Evolutionary conservation across 1,140 invertebrate genomes (phyloP), one percentile per base, ranked within the genome.

Genomic region (Pemphigus obesinymphae): DNA sequence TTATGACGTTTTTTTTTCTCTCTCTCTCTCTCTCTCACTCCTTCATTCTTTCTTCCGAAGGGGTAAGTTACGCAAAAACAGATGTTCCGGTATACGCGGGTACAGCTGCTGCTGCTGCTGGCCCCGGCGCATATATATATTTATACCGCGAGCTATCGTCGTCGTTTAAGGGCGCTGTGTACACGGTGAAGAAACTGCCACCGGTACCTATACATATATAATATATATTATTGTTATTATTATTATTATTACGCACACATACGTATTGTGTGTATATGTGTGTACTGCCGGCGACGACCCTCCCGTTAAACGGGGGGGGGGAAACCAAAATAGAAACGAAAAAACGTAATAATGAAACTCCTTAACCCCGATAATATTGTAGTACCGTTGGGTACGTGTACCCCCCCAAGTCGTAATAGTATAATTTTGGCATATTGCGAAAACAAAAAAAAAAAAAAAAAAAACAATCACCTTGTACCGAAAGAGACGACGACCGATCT

Each of bases 11-110:
- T 63, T 29, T 5, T n/a, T 11, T 68, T 68, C 63, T 63, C 48
- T 37, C 73, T 37, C 37, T 15, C 73, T 37, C 55, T 43, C 53
- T 43, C 23, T n/a, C 0, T 20, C 0, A 10, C 40, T 29, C 15
- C 17, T 2, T 2, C 17, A 23, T 73, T 34, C 45, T 17, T n/a
- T 73, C 70, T 55, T 76, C 48, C 76, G 76, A 80, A 80, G 76
- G 76, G 76, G 76, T 80, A 80, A 80, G 76, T 80, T 80, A 63
- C 76, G 76, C 55, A 80, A 80, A 80, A 80, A 80, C 76, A 80
- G 76, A 80, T 80, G 76, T 80, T 80, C 53, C 76, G 76, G 76
- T 37, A 70, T 17, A 70, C n/a, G n/a, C n/a, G n/a, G n/a, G 53
- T 58, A 58, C 53, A 58, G 53, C 53, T 58, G 45, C 45, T 48